phyloP scores from a whole-genome alignment of 2,797 vertebrate species.

The Enteromius radiatus region DNA sequence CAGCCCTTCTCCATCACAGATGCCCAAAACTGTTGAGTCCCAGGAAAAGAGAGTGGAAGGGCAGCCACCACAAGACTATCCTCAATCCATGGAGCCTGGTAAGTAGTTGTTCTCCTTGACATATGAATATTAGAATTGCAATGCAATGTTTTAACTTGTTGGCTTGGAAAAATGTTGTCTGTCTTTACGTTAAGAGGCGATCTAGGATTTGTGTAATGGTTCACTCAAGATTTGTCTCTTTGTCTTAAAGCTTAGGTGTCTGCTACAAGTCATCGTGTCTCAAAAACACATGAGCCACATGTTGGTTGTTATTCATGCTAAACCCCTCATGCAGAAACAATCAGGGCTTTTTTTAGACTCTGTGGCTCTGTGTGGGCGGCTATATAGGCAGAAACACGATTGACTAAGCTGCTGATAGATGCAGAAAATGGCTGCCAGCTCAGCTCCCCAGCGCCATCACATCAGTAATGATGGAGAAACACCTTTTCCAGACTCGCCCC shows the following conservation, averaged over 20 bases:
- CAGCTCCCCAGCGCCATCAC: slow-evolving; percentile 66
- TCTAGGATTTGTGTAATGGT: slow-evolving; percentile 26
- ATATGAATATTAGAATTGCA: not conserved
- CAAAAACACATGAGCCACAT: slow-evolving; percentile 48
- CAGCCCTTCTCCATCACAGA: slow-evolving; percentile 83
- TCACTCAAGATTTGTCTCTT: slow-evolving; percentile 38
- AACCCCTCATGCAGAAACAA: slow-evolving; percentile 51
- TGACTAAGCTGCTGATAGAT: slow-evolving; percentile 68
- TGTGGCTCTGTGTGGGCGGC: slow-evolving; percentile 56
- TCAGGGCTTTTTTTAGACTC: slow-evolving; percentile 53
- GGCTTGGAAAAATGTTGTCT: slow-evolving; percentile 12
- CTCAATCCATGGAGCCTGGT: slow-evolving; percentile 89
- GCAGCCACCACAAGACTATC: slow-evolving; percentile 80
- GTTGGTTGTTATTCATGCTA: slow-evolving; percentile 44
- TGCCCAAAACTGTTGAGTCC: slow-evolving; percentile 77
- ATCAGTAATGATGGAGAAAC: slow-evolving; percentile 70
- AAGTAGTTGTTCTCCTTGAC: slow-evolving; percentile 52
- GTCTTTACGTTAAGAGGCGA: not conserved
- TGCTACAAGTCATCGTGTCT: slow-evolving; percentile 37
- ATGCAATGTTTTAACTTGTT: not conserved
- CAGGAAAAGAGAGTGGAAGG: slow-evolving; percentile 84
- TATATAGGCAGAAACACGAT: slow-evolving; percentile 57
- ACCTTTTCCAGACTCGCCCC: slow-evolving; percentile 63
- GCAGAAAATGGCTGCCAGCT: slow-evolving; percentile 71
- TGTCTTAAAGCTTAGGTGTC: slow-evolving; percentile 28